Percentiles rank a stretch among this genome's conserved stretches.
Conservation (phyloP, 2,888 invertebrate genomes). For the Latrodectus elegans region DNA sequence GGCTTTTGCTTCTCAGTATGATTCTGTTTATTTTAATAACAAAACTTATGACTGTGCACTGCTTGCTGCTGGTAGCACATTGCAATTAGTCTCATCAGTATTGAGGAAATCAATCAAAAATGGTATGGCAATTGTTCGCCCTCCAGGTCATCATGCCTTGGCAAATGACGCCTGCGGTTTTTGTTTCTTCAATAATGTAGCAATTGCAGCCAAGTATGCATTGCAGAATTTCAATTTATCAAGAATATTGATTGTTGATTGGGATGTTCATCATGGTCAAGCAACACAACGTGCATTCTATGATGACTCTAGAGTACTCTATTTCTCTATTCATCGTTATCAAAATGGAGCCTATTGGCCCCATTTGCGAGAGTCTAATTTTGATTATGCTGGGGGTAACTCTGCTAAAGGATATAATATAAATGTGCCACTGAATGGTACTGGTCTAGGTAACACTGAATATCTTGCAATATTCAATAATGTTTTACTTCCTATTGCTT, state of each 20-base stretch:
- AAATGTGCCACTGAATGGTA: slow-evolving; percentile 92
- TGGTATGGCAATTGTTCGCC: slow-evolving; percentile 87
- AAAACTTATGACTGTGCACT: slow-evolving; percentile 85
- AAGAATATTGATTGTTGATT: slow-evolving; percentile 90
- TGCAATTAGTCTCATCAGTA: slow-evolving; percentile 85
- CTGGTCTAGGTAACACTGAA: slow-evolving; percentile 88
- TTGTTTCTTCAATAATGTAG: slow-evolving; percentile 95
- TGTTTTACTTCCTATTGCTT: slow-evolving; percentile 87
- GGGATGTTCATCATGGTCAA: slow-evolving; percentile 98
- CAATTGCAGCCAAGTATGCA: slow-evolving; percentile 87
- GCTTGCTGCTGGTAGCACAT: slow-evolving; percentile 85
- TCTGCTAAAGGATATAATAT: slow-evolving; percentile 88
- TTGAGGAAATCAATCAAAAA: slow-evolving; percentile 82
- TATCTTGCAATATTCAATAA: slow-evolving; percentile 92
- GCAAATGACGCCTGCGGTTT: slow-evolving; percentile 87
- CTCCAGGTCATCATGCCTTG: slow-evolving; percentile 97
- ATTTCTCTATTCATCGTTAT: slow-evolving; percentile 97
- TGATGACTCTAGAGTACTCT: slow-evolving; percentile 90
- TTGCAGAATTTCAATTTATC: slow-evolving; percentile 78
- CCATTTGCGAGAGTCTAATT: slow-evolving; percentile 91
- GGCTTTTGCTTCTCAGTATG: slow-evolving; percentile 83
- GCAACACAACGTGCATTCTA: slow-evolving; percentile 93
- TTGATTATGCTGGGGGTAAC: slow-evolving; percentile 86
- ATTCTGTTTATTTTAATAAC: slow-evolving; percentile 88
- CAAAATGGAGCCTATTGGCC: slow-evolving; percentile 97